These are phyloP conservation scores for Gymnocypris eckloni DNA, from an alignment of 2,797 vertebrate genomes.

Conservation along the genomic window DNA sequence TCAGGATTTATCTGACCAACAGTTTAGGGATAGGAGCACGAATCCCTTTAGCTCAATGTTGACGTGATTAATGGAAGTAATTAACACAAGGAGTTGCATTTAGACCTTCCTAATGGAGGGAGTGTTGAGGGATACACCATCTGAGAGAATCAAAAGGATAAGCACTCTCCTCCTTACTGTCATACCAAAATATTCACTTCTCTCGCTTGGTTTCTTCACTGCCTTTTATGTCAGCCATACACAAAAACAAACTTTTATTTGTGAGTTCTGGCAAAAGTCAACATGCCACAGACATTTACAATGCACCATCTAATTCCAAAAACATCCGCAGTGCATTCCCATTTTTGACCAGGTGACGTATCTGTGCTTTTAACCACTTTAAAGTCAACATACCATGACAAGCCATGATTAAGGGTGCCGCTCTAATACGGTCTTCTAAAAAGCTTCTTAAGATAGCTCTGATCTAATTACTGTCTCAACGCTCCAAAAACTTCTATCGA, in stretches of 20 bases:
- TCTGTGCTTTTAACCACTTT: slow-evolving; percentile 29
- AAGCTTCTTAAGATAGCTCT: slow-evolving; percentile 31
- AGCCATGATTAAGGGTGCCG: slow-evolving; percentile 36
- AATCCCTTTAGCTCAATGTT: slow-evolving; percentile 46
- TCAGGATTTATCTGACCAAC: slow-evolving; percentile 57
- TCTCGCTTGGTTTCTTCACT: neutral
- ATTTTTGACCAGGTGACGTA: slow-evolving; percentile 14
- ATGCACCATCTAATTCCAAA: neutral
- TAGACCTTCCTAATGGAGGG: slow-evolving; percentile 50
- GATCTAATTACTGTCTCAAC: slow-evolving; percentile 29
- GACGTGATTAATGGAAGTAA: slow-evolving; percentile 67
- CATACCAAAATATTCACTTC: slow-evolving; percentile 28
- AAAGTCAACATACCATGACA: slow-evolving; percentile 20
- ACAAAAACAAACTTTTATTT: slow-evolving; percentile 16
- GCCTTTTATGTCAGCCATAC: neutral
- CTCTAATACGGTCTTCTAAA: slow-evolving; percentile 28
- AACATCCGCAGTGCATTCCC: neutral
- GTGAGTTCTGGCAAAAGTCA: neutral
- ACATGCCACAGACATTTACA: neutral
- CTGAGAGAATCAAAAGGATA: slow-evolving; percentile 50
- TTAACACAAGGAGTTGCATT: slow-evolving; percentile 60
- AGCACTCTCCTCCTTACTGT: slow-evolving; percentile 23
- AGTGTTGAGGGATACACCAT: slow-evolving; percentile 27
- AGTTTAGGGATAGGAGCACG: slow-evolving; percentile 32
- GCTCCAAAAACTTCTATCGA: no score